Evolutionary conservation across 2,113 vertebrate species (phyloP), one percentile per base, ranked within the genome.

Genomic region (Artemisiospiza belli): DNA sequence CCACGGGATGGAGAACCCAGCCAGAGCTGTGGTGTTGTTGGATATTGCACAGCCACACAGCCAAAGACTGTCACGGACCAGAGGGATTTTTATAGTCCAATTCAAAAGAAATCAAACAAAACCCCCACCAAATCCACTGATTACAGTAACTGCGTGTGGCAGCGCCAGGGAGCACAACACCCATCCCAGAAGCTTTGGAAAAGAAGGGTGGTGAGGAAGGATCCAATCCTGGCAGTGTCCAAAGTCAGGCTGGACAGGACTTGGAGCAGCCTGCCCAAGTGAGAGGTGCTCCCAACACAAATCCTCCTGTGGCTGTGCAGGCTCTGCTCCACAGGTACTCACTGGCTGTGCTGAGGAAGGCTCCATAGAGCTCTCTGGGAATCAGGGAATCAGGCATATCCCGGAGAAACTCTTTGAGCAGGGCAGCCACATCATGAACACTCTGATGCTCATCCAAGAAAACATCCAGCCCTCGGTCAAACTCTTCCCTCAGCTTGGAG

Each of bases 281-380:
- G 54, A n/a, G 41, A 67, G 31, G 44, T 44, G 13, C 16, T 41
- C 54, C 39, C 11, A 10, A 3, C 24, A 39, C 41, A 41, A 22
- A 21, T 7, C 62, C 24, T 35, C 3, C 62, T 15, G 37, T 5
- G 11, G 6, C 37, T 18, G 27, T 5, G 43, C 31, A 13, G 54
- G 30, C 54, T 39, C 15, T 37, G 25, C 52, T 6, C 19, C 8
- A 3, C 9, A 6, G 24, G 43, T 19, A 94, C 97, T 87, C 97
- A 99, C 99, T n/a, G 94, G 98, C 98, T 43, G 98, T 98, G 88
- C 98, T 98, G 59, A 99, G 98, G 96, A 99, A 99, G 83, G 99
- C 98, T 3, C 97, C 83, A 67, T 99, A 99, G 9, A 99, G 98
- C 94, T 99, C 98, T 11, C 98, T 88, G 82, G 99, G 98, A 52